phyloP scores from a whole-genome alignment of 2,113 vertebrate genomes.

The Cichladusa arquata region DNA sequence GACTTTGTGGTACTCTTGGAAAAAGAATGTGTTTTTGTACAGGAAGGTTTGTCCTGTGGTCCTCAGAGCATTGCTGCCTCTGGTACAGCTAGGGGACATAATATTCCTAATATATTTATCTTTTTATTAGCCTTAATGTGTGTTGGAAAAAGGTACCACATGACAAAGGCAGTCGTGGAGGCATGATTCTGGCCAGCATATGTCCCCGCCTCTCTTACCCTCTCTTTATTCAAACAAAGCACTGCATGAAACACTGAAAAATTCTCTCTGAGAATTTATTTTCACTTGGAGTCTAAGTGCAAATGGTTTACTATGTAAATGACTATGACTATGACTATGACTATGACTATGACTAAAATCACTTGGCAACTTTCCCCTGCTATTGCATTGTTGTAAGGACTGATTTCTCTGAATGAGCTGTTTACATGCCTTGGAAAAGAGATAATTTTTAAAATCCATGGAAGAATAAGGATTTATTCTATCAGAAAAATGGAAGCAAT shows the following conservation, averaged over 20 bases:
- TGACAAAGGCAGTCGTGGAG: background rate
- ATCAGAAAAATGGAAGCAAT: background rate
- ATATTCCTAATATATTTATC: background rate
- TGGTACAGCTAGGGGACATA: background rate
- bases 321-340: background rate
- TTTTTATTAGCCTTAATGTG: background rate
- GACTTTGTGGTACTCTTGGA: background rate
- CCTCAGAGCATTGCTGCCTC: background rate
- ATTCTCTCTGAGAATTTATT: background rate
- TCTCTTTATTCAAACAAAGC: background rate
- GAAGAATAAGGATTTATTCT: background rate
- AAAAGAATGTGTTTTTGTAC: background rate
- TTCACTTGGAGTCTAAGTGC: background rate
- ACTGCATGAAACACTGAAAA: background rate
- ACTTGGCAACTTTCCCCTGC: background rate
- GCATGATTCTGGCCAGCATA: background rate
- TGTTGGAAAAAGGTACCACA: background rate
- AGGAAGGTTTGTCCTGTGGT: background rate
- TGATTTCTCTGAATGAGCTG: background rate
- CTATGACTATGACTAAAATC: background rate
- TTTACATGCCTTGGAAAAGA: background rate
- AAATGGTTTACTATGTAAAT: background rate
- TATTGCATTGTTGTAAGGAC: background rate
- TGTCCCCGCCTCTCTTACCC: background rate
- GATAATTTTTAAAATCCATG: background rate